Evolutionary conservation across 2,113 vertebrate genomes (phyloP).

Genomic region (Acanthochromis polyacanthus): DNA sequence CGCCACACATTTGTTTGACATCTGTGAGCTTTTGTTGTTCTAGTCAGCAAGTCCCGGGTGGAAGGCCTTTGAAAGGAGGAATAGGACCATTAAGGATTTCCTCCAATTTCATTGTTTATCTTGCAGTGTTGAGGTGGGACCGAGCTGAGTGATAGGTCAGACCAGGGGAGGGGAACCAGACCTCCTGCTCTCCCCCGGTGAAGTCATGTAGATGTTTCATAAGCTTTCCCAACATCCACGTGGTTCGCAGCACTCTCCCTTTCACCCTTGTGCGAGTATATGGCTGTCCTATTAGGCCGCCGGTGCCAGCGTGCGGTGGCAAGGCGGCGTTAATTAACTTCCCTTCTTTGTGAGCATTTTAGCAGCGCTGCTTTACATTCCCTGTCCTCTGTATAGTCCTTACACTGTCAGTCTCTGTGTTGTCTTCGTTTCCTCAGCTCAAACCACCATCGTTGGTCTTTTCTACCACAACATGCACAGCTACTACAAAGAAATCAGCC

Average conservation of each 20-base stretch:
- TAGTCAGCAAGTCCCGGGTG: conserved; percentile 6
- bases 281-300: conserved; percentile 59
- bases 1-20: conserved; percentile 51
- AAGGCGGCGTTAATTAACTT: conserved; percentile 81
- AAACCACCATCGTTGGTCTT: conserved; percentile 93
- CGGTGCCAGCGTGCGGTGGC: conserved; percentile 67
- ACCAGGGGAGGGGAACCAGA: conserved; percentile 51
- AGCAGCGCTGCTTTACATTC: conserved; percentile 73
- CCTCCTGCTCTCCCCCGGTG: conserved; percentile 50
- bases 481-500: conserved; percentile 89
- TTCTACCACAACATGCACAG: conserved; percentile 93
- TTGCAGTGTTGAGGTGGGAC: conserved; percentile 58
- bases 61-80: conserved; percentile 62
- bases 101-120: conserved; percentile 75
- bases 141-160: conserved; percentile 56
- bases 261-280: conserved; percentile 73
- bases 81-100: conserved; percentile 68
- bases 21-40: conserved; percentile 51
- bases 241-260: conserved; percentile 42
- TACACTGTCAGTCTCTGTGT: conserved; percentile 30
- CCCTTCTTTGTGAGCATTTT: conserved; percentile 65
- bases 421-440: conserved; percentile 80
- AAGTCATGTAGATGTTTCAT: conserved; percentile 71
- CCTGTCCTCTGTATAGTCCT: conserved; percentile 20
- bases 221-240: conserved; percentile 59